These are phyloP conservation scores for Polyodon spathula DNA, from an alignment of 2,113 vertebrate genomes.

Conservation along the genomic window DNA sequence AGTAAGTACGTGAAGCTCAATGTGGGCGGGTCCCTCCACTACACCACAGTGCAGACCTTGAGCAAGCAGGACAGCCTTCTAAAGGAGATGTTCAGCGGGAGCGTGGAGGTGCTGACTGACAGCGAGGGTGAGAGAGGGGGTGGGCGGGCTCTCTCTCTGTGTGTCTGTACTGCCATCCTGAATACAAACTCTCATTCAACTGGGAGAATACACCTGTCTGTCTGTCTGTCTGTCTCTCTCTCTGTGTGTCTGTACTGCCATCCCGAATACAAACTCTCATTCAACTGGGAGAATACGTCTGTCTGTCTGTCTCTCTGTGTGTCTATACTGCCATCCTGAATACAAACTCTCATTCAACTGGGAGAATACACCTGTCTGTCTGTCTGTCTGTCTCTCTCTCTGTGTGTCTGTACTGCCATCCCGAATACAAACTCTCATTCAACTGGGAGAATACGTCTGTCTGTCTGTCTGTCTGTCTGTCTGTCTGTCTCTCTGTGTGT, in stretches of 20 bases:
- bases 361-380: background rate
- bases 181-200: background rate
- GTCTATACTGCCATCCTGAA: background rate
- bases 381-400: background rate
- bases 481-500: background rate
- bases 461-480: too few species aligned
- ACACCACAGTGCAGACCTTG: conserved; percentile 77
- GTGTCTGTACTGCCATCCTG: background rate
- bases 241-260: background rate
- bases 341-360: background rate
- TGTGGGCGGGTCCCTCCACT: conserved; percentile 74
- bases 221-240: background rate
- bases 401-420: background rate
- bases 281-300: background rate
- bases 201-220: background rate
- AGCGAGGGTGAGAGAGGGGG: conserved; percentile 54
- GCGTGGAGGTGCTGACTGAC: conserved; percentile 64
- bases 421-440: background rate
- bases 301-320: background rate
- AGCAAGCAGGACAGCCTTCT: conserved; percentile 74
- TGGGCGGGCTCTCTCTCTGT: background rate
- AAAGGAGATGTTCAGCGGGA: conserved; percentile 69
- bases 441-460: background rate
- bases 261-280: background rate
- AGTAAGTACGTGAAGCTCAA: conserved; percentile 84